phyloP scores from a whole-genome alignment of 2,888 invertebrate genomes.

The Gerris lacustris region DNA sequence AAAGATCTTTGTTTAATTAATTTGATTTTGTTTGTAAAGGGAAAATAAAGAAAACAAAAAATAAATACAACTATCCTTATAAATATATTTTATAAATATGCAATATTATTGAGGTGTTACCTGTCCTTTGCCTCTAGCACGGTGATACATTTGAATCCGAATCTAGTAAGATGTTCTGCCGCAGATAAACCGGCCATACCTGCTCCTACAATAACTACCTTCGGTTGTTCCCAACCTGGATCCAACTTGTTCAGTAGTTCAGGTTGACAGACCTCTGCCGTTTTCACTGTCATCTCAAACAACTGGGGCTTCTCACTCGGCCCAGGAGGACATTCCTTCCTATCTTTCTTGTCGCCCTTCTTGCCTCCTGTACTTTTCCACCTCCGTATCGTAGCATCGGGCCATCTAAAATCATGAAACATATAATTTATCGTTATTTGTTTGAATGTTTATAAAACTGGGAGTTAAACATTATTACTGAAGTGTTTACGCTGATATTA shows the following conservation, averaged over 20 bases:
- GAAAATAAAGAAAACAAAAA: too few relatives aligned
- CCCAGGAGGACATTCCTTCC: background rate
- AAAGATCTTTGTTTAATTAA: too few relatives aligned
- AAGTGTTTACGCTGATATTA: too few relatives aligned
- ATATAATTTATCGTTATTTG: too few relatives aligned
- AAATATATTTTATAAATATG: too few relatives aligned
- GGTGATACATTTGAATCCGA: conserved; percentile 57
- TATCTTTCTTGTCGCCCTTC: background rate
- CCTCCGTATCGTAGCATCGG: background rate
- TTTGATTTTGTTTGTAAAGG: too few relatives aligned
- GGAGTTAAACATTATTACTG: too few relatives aligned
- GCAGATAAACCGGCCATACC: conserved; percentile 43
- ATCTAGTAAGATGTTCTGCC: conserved; percentile 55
- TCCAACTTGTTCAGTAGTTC: background rate
- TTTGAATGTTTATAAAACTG: too few relatives aligned
- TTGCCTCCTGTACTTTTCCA: background rate
- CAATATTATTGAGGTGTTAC: background rate
- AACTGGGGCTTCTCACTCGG: background rate
- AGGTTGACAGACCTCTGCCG: background rate
- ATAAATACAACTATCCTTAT: too few relatives aligned
- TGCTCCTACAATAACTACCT: conserved; percentile 12
- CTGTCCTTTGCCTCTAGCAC: conserved; percentile 61
- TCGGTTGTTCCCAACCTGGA: conserved; percentile 10
- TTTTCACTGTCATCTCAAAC: background rate
- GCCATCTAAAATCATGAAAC: too few relatives aligned